Percentiles rank a stretch among this genome's conserved stretches.
Conservation (phyloP, 2,113 vertebrate species). For the Poeciliopsis turrubarensis region DNA sequence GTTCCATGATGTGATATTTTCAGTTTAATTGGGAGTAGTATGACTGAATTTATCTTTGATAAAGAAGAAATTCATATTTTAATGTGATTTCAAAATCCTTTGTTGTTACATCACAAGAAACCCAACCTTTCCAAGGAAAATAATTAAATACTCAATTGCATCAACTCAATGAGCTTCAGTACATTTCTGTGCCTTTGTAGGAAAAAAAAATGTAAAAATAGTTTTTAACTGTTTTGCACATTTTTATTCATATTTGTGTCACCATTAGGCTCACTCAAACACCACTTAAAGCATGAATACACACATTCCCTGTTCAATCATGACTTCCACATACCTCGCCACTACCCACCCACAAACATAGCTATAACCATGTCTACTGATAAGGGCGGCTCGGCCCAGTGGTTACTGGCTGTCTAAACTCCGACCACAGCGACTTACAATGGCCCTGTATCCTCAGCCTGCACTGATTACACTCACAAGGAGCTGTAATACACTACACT, state of each 20-base stretch:
- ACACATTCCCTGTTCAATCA: conserved; percentile 49
- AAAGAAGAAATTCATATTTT: too few relatives aligned
- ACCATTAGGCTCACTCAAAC: background rate
- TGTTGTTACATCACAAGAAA: too few relatives aligned
- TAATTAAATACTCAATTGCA: too few relatives aligned
- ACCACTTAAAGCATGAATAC: conserved; percentile 32
- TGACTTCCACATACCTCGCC: conserved; percentile 59
- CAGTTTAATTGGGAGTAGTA: too few relatives aligned
- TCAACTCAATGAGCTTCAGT: too few relatives aligned
- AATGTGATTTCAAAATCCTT: too few relatives aligned
- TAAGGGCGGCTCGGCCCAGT: conserved; percentile 63
- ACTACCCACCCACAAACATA: conserved; percentile 38
- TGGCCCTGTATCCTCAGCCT: conserved; percentile 63
- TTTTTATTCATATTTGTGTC: background rate
- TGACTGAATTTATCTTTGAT: too few relatives aligned
- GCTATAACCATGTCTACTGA: conserved; percentile 73
- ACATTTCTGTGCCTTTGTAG: too few relatives aligned
- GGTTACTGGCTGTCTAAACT: conserved; percentile 52
- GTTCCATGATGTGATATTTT: too few relatives aligned
- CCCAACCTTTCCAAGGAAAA: too few relatives aligned
- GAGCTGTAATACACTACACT: conserved; percentile 70
- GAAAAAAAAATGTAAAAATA: too few relatives aligned
- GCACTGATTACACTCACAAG: conserved; percentile 77
- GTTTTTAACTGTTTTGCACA: background rate
- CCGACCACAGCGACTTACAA: conserved; percentile 60